Conservation (phyloP, 1,140 invertebrate genomes). For the Mylabris phalerata region DNA sequence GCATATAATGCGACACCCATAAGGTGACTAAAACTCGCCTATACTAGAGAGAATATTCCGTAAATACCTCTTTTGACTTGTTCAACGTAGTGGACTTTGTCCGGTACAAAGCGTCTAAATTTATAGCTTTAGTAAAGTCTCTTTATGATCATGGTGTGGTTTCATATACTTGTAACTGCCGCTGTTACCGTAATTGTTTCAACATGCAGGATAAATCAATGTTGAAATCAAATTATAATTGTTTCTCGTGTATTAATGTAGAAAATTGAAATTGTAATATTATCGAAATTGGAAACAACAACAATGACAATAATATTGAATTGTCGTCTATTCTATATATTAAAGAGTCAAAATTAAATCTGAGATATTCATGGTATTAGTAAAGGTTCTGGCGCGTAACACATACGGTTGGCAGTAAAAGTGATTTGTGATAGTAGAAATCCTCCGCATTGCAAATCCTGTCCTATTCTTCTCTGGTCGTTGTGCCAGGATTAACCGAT, state of each 20-base stretch:
- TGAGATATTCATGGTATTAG: constrained; percentile 38
- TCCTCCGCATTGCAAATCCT: constrained; percentile 38
- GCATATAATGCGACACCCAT: constrained; percentile 10
- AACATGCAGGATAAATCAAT: constrained; percentile 1
- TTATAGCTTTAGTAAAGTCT: too few species aligned
- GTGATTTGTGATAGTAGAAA: constrained; percentile 39
- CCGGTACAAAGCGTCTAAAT: neutral
- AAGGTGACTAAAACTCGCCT: constrained; percentile 7
- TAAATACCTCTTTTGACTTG: constrained; percentile 18
- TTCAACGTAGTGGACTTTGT: constrained; percentile 12
- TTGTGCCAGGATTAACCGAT: constrained; percentile 27
- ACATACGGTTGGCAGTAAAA: constrained; percentile 36
- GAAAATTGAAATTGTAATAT: too few species aligned
- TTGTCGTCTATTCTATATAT: constrained; percentile 21
- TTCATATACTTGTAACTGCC: too few species aligned
- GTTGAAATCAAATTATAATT: too few species aligned
- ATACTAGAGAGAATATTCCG: constrained; percentile 6
- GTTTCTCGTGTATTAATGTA: too few species aligned
- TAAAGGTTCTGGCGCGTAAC: constrained; percentile 24
- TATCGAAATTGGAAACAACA: too few species aligned
- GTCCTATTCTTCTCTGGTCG: constrained; percentile 31
- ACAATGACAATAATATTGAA: constrained; percentile 8
- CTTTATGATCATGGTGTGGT: too few species aligned
- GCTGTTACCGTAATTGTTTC: neutral
- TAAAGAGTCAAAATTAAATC: constrained; percentile 39